Percentiles rank a stretch among this genome's conserved stretches.
Conservation (phyloP, 1,140 invertebrate species). For the Penaeus vannamei region DNA sequence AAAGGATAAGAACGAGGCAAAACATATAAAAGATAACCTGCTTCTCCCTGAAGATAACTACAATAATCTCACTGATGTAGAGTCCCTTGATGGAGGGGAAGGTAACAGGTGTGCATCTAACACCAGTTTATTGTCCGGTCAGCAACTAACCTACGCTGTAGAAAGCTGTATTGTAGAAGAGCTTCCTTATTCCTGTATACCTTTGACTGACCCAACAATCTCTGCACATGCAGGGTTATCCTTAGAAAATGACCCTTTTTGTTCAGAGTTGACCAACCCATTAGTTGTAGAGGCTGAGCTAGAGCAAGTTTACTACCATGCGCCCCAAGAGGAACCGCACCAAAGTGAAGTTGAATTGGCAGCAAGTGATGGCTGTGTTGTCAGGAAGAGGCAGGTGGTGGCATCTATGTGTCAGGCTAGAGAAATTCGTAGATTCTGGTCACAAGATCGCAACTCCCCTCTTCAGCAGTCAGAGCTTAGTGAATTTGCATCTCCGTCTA, state of each 20-base stretch:
- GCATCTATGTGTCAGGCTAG: conserved; percentile 55
- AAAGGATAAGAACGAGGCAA: conserved; percentile 41
- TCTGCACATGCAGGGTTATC: conserved; percentile 59
- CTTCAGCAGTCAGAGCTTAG: conserved; percentile 55
- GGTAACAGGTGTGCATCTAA: conserved; percentile 68
- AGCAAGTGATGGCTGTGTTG: conserved; percentile 52
- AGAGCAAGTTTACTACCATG: conserved; percentile 59
- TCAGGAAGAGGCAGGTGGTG: conserved; percentile 56
- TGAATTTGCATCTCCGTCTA: conserved; percentile 34
- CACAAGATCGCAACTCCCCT: conserved; percentile 48
- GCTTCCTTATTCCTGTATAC: conserved; percentile 57
- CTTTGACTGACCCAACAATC: conserved; percentile 52
- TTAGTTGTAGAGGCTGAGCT: conserved; percentile 61
- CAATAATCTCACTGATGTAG: conserved; percentile 65
- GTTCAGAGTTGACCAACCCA: conserved; percentile 55
- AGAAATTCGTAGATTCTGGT: conserved; percentile 59
- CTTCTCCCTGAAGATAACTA: conserved; percentile 63
- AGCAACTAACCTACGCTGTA: conserved; percentile 63
- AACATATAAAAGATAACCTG: conserved; percentile 66
- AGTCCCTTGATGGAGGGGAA: conserved; percentile 67
- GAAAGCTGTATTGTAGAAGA: conserved; percentile 56
- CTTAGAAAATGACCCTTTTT: conserved; percentile 60
- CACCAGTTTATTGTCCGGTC: conserved; percentile 53
- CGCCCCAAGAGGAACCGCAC: conserved; percentile 47
- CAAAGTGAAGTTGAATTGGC: conserved; percentile 52